Evolutionary conservation across 92 coral and sea anemone genomes (phyloP), one percentile per base, ranked within the genome.

Genomic region (Epizoanthus rinbou): DNA sequence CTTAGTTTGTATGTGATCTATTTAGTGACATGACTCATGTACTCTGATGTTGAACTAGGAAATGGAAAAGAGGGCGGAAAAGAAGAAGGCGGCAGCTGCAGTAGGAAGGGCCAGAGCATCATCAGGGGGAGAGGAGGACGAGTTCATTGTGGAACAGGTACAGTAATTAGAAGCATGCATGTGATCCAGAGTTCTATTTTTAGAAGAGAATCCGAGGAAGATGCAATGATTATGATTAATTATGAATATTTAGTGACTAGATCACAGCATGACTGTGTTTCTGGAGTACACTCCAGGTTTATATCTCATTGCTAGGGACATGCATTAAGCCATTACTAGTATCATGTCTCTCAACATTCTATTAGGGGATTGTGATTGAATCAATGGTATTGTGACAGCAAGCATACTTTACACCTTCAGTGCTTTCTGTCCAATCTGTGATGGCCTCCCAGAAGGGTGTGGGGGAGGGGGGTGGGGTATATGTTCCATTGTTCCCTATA

Each of bases 61-160:
- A 79, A 92, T 94, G 85, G 99, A 92, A 58, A 75, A 87, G 70
- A 93, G 93, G 72, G 92, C 92, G 41, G 94, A 89, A 80, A 97
- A 97, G 87, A 97, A 94, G 87, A 90, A 89, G 66, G 88, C 83
- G 18, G 90, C 97, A 31, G 89, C 94, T 23, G 86, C 79, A 6
- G 92, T 89, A 56, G 99, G 98, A 64, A 80, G 97, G 21, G 82
- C 80, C 16, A 85, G 91, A 69, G 60, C 95, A 11, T 76, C 85
- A 16, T 97, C 98, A 10, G 64, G 88, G 8, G 95, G 96, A 69
- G 95, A 94, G 87, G 99, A 97, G 43, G 99, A 97, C 79, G 98
- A 97, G 71, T 90, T 90, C 75, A 80, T 97, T 1, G 91, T 97
- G 52, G 99, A 97, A 41, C 98, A 97, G 98, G 99, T n/a, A n/a